Percentiles rank a stretch among this genome's conserved stretches.
phyloP scores from a whole-genome alignment of 2,113 vertebrate genomes.

The Ptyas mucosa region DNA sequence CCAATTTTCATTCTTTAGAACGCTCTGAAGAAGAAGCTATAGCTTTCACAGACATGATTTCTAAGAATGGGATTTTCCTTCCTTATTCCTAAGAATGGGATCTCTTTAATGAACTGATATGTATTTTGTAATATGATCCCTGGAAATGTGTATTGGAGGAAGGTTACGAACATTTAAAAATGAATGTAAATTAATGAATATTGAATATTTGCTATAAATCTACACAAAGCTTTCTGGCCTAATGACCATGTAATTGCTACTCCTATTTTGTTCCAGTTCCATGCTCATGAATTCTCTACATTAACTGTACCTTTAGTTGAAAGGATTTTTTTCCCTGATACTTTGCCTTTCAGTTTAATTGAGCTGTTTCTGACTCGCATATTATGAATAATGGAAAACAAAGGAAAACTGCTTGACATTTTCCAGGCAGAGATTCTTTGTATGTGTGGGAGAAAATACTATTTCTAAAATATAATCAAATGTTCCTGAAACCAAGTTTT shows the following conservation, averaged over 20 bases:
- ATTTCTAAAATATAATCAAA: neutral
- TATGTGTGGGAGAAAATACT: neutral
- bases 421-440: conserved; percentile 1
- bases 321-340: neutral
- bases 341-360: conserved; percentile 15
- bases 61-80: neutral
- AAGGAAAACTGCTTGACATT: conserved; percentile 1
- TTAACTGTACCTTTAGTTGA: conserved; percentile 14
- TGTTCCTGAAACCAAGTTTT: conserved; percentile 2
- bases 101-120: neutral
- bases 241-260: neutral
- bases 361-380: neutral
- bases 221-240: neutral
- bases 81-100: neutral
- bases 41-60: neutral
- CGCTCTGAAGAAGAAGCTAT: neutral
- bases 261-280: neutral
- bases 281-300: neutral
- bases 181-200: neutral
- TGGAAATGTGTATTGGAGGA: neutral
- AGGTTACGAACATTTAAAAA: neutral
- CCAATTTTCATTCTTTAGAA: neutral
- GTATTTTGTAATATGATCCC: neutral
- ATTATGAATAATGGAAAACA: conserved; percentile 26
- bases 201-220: neutral